These are phyloP conservation scores for Pemphredon lugubris DNA, from an alignment of 2,888 invertebrate species.

Conservation along the genomic window DNA sequence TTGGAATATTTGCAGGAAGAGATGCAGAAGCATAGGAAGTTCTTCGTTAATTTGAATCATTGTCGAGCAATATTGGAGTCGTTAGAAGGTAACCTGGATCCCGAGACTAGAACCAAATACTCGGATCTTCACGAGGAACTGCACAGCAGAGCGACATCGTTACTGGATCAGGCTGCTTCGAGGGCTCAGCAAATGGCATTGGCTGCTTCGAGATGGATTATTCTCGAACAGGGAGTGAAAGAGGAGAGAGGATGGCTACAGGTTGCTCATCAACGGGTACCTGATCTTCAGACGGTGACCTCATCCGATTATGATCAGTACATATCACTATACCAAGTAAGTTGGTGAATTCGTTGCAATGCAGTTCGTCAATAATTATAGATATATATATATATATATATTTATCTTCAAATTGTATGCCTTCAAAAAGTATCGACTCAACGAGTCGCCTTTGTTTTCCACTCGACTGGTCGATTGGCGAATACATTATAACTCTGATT, in stretches of 20 bases:
- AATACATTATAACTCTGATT: not conserved
- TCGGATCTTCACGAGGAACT: conserved; percentile 89
- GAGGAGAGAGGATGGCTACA: conserved; percentile 92
- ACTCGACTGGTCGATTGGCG: not conserved
- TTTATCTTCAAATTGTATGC: no score
- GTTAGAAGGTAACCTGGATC: conserved; percentile 91
- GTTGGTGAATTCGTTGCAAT: no score
- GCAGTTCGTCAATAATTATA: no score
- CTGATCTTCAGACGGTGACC: conserved; percentile 90
- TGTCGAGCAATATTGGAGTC: conserved; percentile 93
- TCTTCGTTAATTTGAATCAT: conserved; percentile 93
- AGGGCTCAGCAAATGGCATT: conserved; percentile 92
- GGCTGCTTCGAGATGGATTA: conserved; percentile 92
- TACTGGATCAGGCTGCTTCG: conserved; percentile 91
- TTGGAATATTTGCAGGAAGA: conserved; percentile 93
- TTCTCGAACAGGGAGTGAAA: conserved; percentile 90
- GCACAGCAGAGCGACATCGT: conserved; percentile 88
- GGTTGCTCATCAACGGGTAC: conserved; percentile 92
- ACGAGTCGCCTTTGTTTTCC: not conserved
- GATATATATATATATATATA: no score
- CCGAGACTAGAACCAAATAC: conserved; percentile 89
- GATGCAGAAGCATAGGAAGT: conserved; percentile 93
- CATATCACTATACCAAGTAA: conserved; percentile 88
- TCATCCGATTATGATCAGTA: conserved; percentile 93
- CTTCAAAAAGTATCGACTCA: not conserved